Evolutionary conservation across 2,797 vertebrate species (phyloP).

Genomic region (Galaxias olidus): DNA sequence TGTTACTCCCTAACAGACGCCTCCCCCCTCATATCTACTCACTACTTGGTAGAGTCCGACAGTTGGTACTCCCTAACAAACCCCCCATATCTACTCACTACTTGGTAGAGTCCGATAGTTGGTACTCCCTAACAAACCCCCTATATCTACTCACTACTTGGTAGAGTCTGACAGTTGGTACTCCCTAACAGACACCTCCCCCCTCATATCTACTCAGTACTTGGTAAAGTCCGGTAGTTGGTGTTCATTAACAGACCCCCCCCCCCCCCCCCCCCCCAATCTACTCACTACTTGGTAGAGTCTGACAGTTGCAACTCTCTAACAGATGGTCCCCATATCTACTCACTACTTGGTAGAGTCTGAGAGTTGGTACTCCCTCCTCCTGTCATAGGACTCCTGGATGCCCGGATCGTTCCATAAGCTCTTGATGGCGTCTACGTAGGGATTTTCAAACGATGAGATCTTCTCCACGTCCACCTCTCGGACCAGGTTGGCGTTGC

Average conservation of each 20-base stretch:
- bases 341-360: constrained; percentile 98
- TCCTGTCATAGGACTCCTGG: constrained; percentile 92
- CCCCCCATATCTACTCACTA: too few relatives aligned
- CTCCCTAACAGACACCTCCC: too few relatives aligned
- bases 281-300: neutral
- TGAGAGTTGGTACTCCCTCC: constrained; percentile 94
- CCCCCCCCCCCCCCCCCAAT: too few relatives aligned
- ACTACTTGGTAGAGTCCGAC: constrained; percentile 98
- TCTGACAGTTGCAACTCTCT: too few relatives aligned
- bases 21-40: too few relatives aligned
- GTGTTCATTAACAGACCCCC: too few relatives aligned
- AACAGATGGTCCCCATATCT: neutral
- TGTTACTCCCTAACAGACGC: too few relatives aligned
- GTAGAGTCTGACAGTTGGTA: constrained; percentile 61
- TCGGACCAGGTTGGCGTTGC: constrained; percentile 87
- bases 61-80: constrained; percentile 96
- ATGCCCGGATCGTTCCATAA: constrained; percentile 95
- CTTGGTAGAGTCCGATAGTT: neutral
- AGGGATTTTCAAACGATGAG: constrained; percentile 81
- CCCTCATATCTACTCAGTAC: too few relatives aligned
- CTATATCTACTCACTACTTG: constrained; percentile 86
- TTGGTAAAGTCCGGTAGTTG: neutral
- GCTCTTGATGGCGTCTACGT: constrained; percentile 92
- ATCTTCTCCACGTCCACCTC: constrained; percentile 94
- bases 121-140: too few relatives aligned